A percentile compares a stretch with the other conserved stretches of the same genome.
Evolutionary conservation across 2,888 invertebrate genomes (phyloP).

Genomic region (Dioctria linearis): DNA sequence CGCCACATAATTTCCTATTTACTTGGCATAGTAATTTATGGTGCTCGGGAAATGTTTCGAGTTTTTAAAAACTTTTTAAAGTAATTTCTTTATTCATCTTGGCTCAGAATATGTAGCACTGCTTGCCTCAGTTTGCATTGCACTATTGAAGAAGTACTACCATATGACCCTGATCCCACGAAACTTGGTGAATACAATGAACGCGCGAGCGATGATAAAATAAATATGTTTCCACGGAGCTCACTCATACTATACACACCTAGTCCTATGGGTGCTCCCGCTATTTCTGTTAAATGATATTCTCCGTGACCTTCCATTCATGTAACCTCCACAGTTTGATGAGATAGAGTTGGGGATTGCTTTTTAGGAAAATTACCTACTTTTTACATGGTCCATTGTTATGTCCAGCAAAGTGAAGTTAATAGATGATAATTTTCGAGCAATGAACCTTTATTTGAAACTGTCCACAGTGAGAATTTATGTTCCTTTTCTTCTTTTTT

Average conservation of each 20-base stretch:
- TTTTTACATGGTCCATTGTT: neutral
- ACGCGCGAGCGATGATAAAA: constrained; percentile 7
- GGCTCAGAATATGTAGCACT: neutral
- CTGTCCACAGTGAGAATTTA: neutral
- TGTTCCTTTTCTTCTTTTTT: too few species aligned
- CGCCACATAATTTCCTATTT: neutral
- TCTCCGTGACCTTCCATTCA: neutral
- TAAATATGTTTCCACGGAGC: constrained; percentile 3
- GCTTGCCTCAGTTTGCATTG: constrained; percentile 7
- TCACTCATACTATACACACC: neutral
- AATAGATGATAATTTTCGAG: neutral
- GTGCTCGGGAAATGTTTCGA: neutral
- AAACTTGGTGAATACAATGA: constrained; percentile 30
- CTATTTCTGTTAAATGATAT: neutral
- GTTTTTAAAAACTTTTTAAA: too few species aligned
- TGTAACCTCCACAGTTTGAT: neutral
- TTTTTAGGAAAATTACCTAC: neutral
- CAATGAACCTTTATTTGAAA: neutral
- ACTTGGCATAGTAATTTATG: neutral
- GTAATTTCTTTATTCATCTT: neutral
- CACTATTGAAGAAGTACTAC: neutral
- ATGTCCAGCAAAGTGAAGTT: neutral
- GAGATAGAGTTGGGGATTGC: neutral
- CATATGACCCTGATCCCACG: constrained; percentile 30
- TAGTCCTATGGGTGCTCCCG: neutral